These are phyloP conservation scores for Erynnis tages DNA, from an alignment of 2,888 invertebrate species.

Conservation along the genomic window DNA sequence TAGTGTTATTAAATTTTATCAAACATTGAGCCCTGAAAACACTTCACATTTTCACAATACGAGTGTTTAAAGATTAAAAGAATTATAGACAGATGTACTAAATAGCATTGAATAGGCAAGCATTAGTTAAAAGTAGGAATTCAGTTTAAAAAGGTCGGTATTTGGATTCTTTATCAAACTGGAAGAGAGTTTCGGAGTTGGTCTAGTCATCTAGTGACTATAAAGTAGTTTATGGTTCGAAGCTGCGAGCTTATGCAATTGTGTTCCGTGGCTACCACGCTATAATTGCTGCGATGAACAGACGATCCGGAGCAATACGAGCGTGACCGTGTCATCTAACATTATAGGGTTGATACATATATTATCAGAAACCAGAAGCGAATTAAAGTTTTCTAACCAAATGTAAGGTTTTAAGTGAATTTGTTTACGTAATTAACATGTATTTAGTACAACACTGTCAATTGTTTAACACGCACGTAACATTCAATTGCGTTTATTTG, in stretches of 20 bases:
- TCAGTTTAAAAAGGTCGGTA: background rate
- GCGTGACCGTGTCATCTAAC: constrained; percentile 58
- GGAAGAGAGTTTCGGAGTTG: too few species aligned
- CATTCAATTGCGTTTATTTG: too few species aligned
- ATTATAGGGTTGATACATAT: constrained; percentile 11
- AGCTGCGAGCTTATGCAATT: constrained; percentile 27
- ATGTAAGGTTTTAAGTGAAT: background rate
- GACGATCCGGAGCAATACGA: constrained; percentile 40
- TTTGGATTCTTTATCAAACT: too few species aligned
- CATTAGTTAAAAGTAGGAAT: too few species aligned
- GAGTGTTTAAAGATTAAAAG: too few species aligned
- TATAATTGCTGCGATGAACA: constrained; percentile 26
- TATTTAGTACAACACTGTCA: too few species aligned
- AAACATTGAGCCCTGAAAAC: background rate
- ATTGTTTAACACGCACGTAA: too few species aligned
- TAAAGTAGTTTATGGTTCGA: constrained; percentile 26
- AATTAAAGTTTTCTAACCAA: too few species aligned
- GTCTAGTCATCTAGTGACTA: constrained; percentile 15
- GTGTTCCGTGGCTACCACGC: constrained; percentile 17
- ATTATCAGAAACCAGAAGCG: too few species aligned
- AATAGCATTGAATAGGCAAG: too few species aligned
- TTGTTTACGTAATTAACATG: too few species aligned
- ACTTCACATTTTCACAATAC: background rate
- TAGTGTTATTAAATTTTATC: background rate
- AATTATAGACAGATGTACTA: too few species aligned